Evolutionary conservation across 1,140 invertebrate species (phyloP), one percentile per base, ranked within the genome.

Genomic region (Drosophila mauritiana): DNA sequence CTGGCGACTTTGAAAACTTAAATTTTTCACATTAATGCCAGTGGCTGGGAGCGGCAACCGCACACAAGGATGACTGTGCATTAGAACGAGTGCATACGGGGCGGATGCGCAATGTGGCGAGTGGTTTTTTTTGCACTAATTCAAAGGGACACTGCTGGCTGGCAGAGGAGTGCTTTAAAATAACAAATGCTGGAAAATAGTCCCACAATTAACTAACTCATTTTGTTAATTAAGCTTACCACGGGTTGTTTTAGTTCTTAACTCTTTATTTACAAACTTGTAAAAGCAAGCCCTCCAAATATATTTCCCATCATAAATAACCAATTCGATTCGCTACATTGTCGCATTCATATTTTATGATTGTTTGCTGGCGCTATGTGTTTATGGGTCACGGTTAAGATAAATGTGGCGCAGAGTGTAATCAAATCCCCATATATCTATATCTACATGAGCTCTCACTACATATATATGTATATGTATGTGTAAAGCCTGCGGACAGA

Each of bases 11-110:
- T 85, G 67, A 80, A 80, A 73, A 75, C 78, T 80, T 59, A 73
- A 57, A 84, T 68, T 80, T 85, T 80, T 84, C 55, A 59, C 55
- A 80, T 77, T 78, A 75, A 64, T 77, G 73, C 45, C 55, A 39
- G 20, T 57, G 49, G 62, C 73, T 61, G 73, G 73, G 17, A 54
- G 36, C 42, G 51, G 37, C 34, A 51, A 27, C 39, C 48, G 43
- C 73, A 58, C 20, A 61, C 40, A 31, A 48, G 49, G 42, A 36
- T 73, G 17, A 43, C 37, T 34, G 15, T 57, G 59, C 73, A 75
- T 64, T 73, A 49, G 51, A 15, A 57, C 27, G 51, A 56, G 36
- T 69, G 64, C 51, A 40, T 17, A 69, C 51, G n/a, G 36, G 63
- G 63, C 42, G 67, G 48, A 70, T 70, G 36, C 49, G 64, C 42